Base-by-base conservation (phyloP, 2,113 vertebrate species). In the Scomber colias region DNA sequence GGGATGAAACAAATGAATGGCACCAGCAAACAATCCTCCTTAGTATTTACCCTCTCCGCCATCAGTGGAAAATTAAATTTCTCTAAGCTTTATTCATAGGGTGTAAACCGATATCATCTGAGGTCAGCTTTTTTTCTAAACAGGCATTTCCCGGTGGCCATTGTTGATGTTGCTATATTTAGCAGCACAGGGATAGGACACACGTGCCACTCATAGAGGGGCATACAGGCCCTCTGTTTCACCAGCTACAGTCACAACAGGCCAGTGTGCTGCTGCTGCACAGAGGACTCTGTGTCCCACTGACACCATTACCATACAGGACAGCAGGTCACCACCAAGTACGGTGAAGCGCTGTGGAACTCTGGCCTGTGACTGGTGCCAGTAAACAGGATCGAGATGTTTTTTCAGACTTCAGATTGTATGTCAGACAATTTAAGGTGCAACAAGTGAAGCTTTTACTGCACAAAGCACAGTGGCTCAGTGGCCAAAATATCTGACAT, bases 151-250 rank as follows among this genome's bases (percentile, higher is more conserved):
- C 85, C 62, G 15, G 3, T 62, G 44, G 44, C 88, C 85, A 90
- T 93, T 91, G 90, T 92, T 90, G 75, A 79, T 90, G 87, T 67
- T 85, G 67, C 90, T 93, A 93, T 81, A 90, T 92, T 92, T 93
- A 91, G 90, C 79, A n/a, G 80, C 55, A 21, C 64, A 48, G 84
- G 27, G 75, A 44, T 72, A 83, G 88, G 89, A 91, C 87, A 87
- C 84, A 76, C 71, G 82, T 91, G 89, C 85, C 90, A 89, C 87
- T 91, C 87, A 86, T 62, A 51, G 50, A 65, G 61, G 81, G 73
- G 51, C 89, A 93, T 81, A 93, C 86, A 87, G 86, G 81, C 65
- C 79, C 70, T 90, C 91, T 93, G 90, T 93, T 84, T 53, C 15
- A 78, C 55, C 0, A 48, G 83, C 69, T 74, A 7, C 64, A 10